phyloP scores from a whole-genome alignment of 1,140 invertebrate species.

The Phocides pigmalion region DNA sequence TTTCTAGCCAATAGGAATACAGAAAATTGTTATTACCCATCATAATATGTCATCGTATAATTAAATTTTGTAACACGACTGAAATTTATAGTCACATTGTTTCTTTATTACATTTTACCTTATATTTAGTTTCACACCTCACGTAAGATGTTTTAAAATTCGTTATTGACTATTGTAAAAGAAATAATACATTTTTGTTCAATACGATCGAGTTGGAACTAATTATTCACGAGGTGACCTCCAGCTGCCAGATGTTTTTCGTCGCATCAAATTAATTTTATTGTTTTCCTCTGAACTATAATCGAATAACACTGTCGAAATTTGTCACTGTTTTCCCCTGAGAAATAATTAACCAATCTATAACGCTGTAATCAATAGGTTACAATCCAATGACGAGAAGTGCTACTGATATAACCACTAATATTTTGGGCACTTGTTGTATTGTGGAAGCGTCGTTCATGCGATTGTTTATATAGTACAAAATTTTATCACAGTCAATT shows the following conservation, averaged over 20 bases:
- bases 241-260: constrained; percentile 38
- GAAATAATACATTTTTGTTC: constrained; percentile 22
- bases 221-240: constrained; percentile 45
- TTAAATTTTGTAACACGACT: neutral
- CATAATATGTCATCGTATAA: no score
- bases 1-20: neutral
- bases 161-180: constrained; percentile 22
- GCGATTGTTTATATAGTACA: constrained; percentile 65
- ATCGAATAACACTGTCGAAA: constrained; percentile 15
- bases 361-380: neutral
- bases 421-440: constrained; percentile 31
- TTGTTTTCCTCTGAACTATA: neutral
- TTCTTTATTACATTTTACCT: constrained; percentile 1
- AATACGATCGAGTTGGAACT: constrained; percentile 42
- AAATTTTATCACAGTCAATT: constrained; percentile 63
- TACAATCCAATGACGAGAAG: constrained; percentile 8
- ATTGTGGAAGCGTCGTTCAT: constrained; percentile 47
- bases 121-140: constrained; percentile 4
- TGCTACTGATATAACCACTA: constrained; percentile 38
- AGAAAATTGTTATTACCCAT: no score
- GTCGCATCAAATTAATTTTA: constrained; percentile 8
- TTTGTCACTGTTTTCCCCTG: neutral
- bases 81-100: neutral
- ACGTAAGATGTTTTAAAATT: constrained; percentile 1
- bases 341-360: constrained; percentile 1